These are phyloP conservation scores for Amphimallon solstitiale DNA, from an alignment of 2,888 invertebrate species.

Conservation along the genomic window DNA sequence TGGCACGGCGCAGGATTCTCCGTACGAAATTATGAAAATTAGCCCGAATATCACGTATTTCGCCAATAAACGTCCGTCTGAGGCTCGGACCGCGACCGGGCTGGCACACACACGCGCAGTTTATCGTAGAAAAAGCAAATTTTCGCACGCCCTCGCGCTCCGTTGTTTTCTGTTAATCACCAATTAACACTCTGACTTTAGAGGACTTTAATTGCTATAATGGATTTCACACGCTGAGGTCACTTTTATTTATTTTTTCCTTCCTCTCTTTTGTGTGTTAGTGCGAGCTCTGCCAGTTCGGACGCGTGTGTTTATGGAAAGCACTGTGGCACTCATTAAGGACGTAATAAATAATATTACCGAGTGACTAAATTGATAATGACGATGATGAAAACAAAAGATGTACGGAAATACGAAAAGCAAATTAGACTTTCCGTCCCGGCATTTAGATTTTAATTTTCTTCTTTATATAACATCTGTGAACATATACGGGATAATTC, in stretches of 20 bases:
- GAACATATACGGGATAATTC: no score
- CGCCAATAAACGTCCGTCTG: not conserved
- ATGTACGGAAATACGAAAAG: no score
- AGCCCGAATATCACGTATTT: not conserved
- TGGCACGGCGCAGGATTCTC: not conserved
- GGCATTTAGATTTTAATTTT: no score
- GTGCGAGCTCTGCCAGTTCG: not conserved
- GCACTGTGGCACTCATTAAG: not conserved
- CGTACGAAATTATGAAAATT: constrained; percentile 5
- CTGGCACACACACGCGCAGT: not conserved
- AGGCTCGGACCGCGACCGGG: not conserved
- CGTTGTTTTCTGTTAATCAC: constrained; percentile 50
- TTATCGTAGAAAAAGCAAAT: constrained; percentile 31
- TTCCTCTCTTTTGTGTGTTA: constrained; percentile 40
- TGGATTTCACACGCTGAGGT: constrained; percentile 51
- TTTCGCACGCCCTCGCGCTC: constrained; percentile 49
- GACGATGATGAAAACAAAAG: not conserved
- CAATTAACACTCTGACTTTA: constrained; percentile 52
- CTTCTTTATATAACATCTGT: no score
- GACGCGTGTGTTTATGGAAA: constrained; percentile 15
- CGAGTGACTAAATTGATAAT: not conserved
- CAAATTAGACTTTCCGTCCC: no score
- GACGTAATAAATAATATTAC: not conserved
- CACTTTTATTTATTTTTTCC: constrained; percentile 50
- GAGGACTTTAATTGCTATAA: constrained; percentile 50